Evolutionary conservation across 2,113 vertebrate species (phyloP).

Genomic region (Ornithorhynchus anatinus): DNA sequence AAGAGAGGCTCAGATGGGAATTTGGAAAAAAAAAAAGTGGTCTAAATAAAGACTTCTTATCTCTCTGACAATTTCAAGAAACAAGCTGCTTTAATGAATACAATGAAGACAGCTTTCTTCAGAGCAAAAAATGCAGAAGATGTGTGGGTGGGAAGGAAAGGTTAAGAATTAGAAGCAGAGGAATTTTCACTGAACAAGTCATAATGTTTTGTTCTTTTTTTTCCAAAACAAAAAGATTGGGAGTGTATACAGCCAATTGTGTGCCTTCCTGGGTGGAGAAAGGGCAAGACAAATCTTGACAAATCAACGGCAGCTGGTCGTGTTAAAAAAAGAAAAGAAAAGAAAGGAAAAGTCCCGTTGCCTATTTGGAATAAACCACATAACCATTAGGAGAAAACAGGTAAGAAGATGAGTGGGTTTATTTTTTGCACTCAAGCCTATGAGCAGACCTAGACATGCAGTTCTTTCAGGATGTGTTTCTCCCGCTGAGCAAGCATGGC

Average conservation of each 20-base stretch:
- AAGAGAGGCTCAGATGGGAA: too few relatives aligned
- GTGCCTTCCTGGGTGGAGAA: neutral
- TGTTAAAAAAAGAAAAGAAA: accelerated
- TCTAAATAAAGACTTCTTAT: too few relatives aligned
- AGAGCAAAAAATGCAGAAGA: constrained; percentile 6
- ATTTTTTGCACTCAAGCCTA: constrained; percentile 26
- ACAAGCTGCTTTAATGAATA: neutral
- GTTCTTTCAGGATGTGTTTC: constrained; percentile 16
- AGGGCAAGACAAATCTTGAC: constrained; percentile 18
- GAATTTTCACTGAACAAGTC: constrained; percentile 34
- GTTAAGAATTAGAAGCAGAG: constrained; percentile 23
- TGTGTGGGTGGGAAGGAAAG: constrained; percentile 17
- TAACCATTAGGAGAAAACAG: constrained; percentile 9
- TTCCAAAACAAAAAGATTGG: constrained; percentile 24
- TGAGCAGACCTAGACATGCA: neutral
- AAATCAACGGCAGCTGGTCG: neutral
- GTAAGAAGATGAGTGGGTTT: constrained; percentile 13
- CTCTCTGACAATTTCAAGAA: too few relatives aligned
- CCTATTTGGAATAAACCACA: too few relatives aligned
- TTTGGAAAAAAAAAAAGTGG: too few relatives aligned
- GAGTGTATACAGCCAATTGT: neutral
- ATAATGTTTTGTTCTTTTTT: constrained; percentile 46
- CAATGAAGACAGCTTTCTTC: constrained; percentile 15
- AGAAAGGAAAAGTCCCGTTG: neutral
- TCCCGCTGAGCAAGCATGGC: constrained; percentile 2